These are phyloP conservation scores for Schrankia costaestrigalis DNA, from an alignment of 2,888 invertebrate species.

Conservation along the genomic window DNA sequence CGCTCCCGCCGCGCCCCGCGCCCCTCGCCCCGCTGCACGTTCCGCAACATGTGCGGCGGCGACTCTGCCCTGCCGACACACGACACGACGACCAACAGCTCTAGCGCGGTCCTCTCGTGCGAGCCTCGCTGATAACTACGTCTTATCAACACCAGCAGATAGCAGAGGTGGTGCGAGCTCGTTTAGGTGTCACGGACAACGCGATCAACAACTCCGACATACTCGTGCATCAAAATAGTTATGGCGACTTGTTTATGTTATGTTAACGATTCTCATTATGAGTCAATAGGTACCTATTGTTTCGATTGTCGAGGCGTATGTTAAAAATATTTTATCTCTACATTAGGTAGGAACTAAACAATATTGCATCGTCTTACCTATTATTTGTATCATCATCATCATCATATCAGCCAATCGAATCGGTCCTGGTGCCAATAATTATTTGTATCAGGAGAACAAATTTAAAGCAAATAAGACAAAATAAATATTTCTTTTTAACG, in stretches of 20 bases:
- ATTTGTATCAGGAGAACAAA: too few relatives aligned
- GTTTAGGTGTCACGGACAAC: slow-evolving; percentile 76
- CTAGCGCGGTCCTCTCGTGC: slow-evolving; percentile 63
- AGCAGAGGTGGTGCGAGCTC: slow-evolving; percentile 76
- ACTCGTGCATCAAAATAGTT: slow-evolving; percentile 53
- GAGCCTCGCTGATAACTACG: slow-evolving; percentile 68
- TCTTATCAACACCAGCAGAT: slow-evolving; percentile 74
- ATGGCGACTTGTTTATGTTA: slow-evolving; percentile 55
- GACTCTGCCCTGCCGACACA: slow-evolving; percentile 38
- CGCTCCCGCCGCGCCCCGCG: slow-evolving; percentile 47
- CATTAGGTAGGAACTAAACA: too few relatives aligned
- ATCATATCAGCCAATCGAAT: too few relatives aligned
- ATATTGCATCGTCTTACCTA: too few relatives aligned
- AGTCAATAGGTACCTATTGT: slow-evolving; percentile 50
- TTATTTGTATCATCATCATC: too few relatives aligned
- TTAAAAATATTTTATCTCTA: too few relatives aligned
- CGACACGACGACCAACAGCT: slow-evolving; percentile 51
- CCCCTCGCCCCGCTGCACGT: slow-evolving; percentile 50
- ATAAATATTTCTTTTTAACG: slow-evolving; percentile 14
- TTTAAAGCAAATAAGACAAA: too few relatives aligned
- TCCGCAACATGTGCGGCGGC: slow-evolving; percentile 72
- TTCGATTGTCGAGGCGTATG: too few relatives aligned
- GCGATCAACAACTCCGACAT: slow-evolving; percentile 46
- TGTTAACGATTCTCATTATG: slow-evolving; percentile 51
- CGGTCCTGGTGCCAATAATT: too few relatives aligned